Percentiles rank a stretch among this genome's conserved stretches.
phyloP scores from a whole-genome alignment of 2,113 vertebrate genomes.

The Ciconia stormi region DNA sequence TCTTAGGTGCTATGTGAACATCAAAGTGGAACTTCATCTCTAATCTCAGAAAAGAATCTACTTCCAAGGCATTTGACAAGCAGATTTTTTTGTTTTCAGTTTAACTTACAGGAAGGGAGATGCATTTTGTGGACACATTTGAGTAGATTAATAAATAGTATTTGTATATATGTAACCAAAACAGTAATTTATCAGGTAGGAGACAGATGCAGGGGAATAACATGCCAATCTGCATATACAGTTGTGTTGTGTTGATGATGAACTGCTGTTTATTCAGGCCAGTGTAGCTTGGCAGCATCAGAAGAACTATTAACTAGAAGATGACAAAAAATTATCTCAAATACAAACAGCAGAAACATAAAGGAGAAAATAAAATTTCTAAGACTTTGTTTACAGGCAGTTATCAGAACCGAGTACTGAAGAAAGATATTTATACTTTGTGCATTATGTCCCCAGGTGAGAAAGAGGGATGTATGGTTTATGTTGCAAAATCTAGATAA shows the following conservation, averaged over 20 bases:
- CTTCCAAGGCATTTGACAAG: conserved; percentile 14
- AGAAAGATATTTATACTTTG: background rate
- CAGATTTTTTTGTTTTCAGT: background rate
- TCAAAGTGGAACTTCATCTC: background rate
- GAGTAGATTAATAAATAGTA: conserved; percentile 76
- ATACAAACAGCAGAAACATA: conserved; percentile 51
- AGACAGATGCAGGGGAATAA: conserved; percentile 65
- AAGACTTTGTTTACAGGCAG: background rate
- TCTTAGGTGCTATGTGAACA: background rate
- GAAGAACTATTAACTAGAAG: conserved; percentile 58
- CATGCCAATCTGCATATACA: conserved; percentile 67
- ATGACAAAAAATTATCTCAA: conserved; percentile 60
- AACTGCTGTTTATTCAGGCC: conserved; percentile 77
- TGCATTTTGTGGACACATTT: conserved; percentile 48
- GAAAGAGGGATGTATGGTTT: background rate
- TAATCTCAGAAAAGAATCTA: background rate
- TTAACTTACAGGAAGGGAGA: conserved; percentile 18
- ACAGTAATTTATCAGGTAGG: conserved; percentile 76
- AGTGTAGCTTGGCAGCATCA: conserved; percentile 62
- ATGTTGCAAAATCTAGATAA: background rate
- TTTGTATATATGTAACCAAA: conserved; percentile 75
- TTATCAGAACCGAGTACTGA: background rate
- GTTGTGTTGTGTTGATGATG: conserved; percentile 70
- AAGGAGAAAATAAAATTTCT: conserved; percentile 34
- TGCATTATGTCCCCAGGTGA: background rate